Percentiles rank a stretch among this genome's conserved stretches.
phyloP scores from a whole-genome alignment of 92 coral and sea anemone species.

The Palythoa caribaeorum region DNA sequence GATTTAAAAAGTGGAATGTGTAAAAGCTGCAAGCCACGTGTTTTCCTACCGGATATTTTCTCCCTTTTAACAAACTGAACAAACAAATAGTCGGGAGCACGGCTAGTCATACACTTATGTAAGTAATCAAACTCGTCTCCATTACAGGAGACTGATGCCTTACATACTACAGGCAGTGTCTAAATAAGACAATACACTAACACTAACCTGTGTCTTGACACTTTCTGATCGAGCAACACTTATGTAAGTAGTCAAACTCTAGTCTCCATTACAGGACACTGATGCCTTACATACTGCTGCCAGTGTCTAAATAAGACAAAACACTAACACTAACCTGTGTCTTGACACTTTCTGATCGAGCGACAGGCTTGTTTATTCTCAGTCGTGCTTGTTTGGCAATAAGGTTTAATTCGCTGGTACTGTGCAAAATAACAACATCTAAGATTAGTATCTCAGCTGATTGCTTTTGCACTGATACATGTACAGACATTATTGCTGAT shows the following conservation, averaged over 20 bases:
- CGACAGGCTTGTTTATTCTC: conserved; percentile 59
- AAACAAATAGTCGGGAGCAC: too few relatives aligned
- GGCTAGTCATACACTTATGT: conserved; percentile 5
- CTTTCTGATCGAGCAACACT: conserved; percentile 86
- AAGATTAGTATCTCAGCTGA: not conserved
- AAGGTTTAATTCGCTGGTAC: conserved; percentile 72
- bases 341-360: conserved; percentile 90
- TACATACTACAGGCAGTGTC: too few relatives aligned
- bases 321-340: conserved; percentile 71
- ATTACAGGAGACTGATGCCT: too few relatives aligned
- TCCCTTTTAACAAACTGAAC: too few relatives aligned
- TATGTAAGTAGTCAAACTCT: too few relatives aligned
- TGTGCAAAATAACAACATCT: conserved; percentile 11
- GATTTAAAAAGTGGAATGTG: too few relatives aligned
- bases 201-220: conserved; percentile 83
- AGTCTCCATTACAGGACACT: too few relatives aligned
- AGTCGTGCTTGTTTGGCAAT: conserved; percentile 51
- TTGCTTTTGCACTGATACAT: not conserved
- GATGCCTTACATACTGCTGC: too few relatives aligned
- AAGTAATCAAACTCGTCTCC: too few relatives aligned
- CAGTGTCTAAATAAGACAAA: not conserved
- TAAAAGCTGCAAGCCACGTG: too few relatives aligned
- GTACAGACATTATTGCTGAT: too few relatives aligned
- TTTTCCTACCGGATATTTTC: too few relatives aligned
- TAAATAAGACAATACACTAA: not conserved